These are phyloP conservation scores for Drosophila bunnanda DNA, from an alignment of 2,888 invertebrate species.

Conservation along the genomic window DNA sequence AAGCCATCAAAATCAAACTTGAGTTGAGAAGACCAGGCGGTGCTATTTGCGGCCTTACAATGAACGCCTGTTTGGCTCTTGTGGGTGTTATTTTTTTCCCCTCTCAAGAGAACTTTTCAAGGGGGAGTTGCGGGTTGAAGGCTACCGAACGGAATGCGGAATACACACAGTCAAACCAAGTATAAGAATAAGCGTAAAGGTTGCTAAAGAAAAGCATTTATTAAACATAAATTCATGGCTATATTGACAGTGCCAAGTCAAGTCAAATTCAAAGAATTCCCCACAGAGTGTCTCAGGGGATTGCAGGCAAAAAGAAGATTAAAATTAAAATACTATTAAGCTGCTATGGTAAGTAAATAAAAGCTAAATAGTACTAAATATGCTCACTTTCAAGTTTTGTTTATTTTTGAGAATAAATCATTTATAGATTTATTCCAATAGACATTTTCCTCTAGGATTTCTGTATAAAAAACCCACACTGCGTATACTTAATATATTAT, in stretches of 20 bases:
- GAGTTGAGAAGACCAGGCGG: slow-evolving; percentile 27
- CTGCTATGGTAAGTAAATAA: background rate
- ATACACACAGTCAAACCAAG: slow-evolving; percentile 12
- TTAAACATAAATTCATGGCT: slow-evolving; percentile 74
- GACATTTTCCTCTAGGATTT: too few species aligned
- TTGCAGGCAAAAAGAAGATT: background rate
- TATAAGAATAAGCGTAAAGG: slow-evolving; percentile 2
- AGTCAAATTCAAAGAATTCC: slow-evolving; percentile 54
- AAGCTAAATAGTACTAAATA: too few species aligned
- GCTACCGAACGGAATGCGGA: slow-evolving; percentile 70
- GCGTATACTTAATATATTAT: slow-evolving; percentile 4
- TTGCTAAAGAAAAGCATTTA: slow-evolving; percentile 55
- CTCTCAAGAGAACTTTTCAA: background rate
- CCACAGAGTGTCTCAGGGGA: background rate
- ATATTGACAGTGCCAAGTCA: slow-evolving; percentile 66
- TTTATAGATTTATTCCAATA: background rate
- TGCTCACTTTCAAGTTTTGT: too few species aligned
- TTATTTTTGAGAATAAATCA: background rate
- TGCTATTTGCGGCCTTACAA: slow-evolving; percentile 42
- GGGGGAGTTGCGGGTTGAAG: slow-evolving; percentile 18
- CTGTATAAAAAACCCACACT: background rate
- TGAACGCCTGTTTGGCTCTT: slow-evolving; percentile 40
- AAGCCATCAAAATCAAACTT: slow-evolving; percentile 36
- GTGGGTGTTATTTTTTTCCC: slow-evolving; percentile 35
- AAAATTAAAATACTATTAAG: background rate